Percentiles rank a stretch among this genome's conserved stretches.
Evolutionary conservation across 2,888 invertebrate genomes (phyloP).

Genomic region (Lithophane semibrunnea): DNA sequence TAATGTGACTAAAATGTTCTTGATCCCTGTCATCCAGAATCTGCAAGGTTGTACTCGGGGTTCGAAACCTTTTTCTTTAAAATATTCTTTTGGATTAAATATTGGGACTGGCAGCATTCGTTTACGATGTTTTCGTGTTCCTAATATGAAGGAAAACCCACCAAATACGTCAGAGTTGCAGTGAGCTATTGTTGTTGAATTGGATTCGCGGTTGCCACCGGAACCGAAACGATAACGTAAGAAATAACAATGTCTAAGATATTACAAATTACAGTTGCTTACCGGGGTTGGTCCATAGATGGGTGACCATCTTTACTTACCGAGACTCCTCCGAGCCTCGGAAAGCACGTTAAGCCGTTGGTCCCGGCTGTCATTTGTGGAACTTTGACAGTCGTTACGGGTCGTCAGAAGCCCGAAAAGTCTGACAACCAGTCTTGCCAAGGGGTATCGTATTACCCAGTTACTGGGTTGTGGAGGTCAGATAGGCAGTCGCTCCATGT

Average conservation of each 20-base stretch:
- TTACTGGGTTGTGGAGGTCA: too few species aligned
- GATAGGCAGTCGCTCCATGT: too few species aligned
- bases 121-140: conserved; percentile 8
- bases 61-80: conserved; percentile 9
- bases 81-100: not conserved
- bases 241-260: conserved; percentile 3
- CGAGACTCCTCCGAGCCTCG: too few species aligned
- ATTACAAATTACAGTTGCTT: not conserved
- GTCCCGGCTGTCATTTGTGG: too few species aligned
- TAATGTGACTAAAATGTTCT: conserved; percentile 17
- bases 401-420: too few species aligned
- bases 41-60: not conserved
- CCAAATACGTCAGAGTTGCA: not conserved
- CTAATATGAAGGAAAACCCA: conserved; percentile 15
- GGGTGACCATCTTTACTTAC: too few species aligned
- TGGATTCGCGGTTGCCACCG: not conserved
- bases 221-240: not conserved
- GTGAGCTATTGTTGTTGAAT: conserved; percentile 16
- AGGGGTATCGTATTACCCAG: too few species aligned
- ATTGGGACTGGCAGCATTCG: not conserved
- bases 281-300: too few species aligned
- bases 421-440: too few species aligned
- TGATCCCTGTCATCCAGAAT: not conserved
- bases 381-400: too few species aligned
- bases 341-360: too few species aligned